Base-by-base conservation (phyloP, 2,888 invertebrate species). In the Caenorhabditis imperialis region DNA sequence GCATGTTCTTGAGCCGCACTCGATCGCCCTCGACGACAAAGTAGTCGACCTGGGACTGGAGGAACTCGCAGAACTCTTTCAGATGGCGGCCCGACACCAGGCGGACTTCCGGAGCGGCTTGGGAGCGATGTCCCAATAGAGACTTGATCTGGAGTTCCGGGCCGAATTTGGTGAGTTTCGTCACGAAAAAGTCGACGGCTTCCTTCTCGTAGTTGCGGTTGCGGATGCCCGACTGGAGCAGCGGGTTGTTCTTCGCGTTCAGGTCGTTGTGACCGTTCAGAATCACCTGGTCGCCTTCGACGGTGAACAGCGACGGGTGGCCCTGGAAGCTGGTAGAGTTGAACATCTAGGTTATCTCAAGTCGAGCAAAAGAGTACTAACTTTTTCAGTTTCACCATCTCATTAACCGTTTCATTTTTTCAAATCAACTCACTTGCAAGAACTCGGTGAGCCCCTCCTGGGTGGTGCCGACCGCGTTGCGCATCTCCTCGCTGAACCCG, bases 401-500 rank as follows among this genome's bases (percentile, higher is more conserved):
- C n/a, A n/a, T n/a, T n/a, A n/a, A n/a, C n/a, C n/a, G n/a, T n/a
- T n/a, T n/a, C n/a, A n/a, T n/a, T n/a, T n/a, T n/a, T 33, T 20
- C 12, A 50, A 50, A 53, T 12, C n/a, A 18, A 6, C 48, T 14
- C 14, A 58, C 57, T 54, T 69, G 72, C 88, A 99, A 92, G 90
- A 99, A 99, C 90, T 97, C 97, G 90, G 95, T 95, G 73, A 99
- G 91, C 65, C 98, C 85, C 47, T 85, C 87, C 70, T 88, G 86
- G 5, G 87, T 88, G 22, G 84, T 83, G 38, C 88, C 88, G n/a
- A 86, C 88, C 22, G 88, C 85, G 90, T 95, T 95, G 85, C 95
- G 91, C 97, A 98, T 98, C 91, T 98, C 98, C 91, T 96, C 94
- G 23, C 98, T 96, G 90, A 99, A 99, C 69, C 95, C 97, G 90